phyloP scores from a whole-genome alignment of 2,888 invertebrate species.

The Phalera bucephala region DNA sequence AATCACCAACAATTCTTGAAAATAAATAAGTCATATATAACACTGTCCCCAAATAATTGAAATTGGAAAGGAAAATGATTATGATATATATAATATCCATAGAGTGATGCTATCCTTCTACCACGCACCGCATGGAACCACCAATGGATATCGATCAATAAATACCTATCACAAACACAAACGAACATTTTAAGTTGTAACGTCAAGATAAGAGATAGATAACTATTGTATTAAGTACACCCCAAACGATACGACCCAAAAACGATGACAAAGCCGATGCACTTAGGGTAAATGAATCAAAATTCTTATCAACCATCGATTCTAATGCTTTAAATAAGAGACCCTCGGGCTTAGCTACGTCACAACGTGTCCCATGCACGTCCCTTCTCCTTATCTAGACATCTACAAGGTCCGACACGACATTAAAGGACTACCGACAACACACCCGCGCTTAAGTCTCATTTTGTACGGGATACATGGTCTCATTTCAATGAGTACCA shows the following conservation, averaged over 20 bases:
- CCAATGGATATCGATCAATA: no score
- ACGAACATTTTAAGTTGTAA: no score
- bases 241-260: no score
- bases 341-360: slow-evolving; percentile 36
- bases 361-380: slow-evolving; percentile 17
- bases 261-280: slow-evolving; percentile 17
- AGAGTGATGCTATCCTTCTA: no score
- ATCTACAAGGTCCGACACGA: slow-evolving; percentile 62
- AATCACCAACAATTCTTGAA: no score
- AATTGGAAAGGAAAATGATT: no score
- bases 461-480: slow-evolving; percentile 30
- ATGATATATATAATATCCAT: no score
- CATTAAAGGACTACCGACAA: slow-evolving; percentile 63
- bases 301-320: slow-evolving; percentile 45
- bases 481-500: slow-evolving; percentile 19
- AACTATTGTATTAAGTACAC: no score
- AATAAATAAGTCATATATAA: no score
- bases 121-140: no score
- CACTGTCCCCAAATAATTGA: no score
- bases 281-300: slow-evolving; percentile 39
- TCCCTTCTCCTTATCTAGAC: slow-evolving; percentile 58
- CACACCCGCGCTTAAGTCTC: slow-evolving; percentile 36
- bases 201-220: neutral
- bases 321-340: slow-evolving; percentile 15
- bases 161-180: no score